Base-by-base conservation (phyloP, 2,888 invertebrate species). In the Eudasyphora cyanicolor region DNA sequence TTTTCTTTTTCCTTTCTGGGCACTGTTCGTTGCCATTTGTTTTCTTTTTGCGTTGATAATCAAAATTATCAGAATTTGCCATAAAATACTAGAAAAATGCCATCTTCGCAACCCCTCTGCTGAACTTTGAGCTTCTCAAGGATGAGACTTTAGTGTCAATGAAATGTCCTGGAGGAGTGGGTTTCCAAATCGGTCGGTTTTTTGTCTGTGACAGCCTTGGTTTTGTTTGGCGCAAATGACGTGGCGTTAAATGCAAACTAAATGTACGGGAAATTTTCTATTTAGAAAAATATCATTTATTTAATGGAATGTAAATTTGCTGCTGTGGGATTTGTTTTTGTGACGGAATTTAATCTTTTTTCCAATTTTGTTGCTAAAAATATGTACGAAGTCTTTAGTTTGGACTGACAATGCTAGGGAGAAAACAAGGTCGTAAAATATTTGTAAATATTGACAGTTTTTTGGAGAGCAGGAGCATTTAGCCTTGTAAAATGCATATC, bases 281-380 rank as follows among this genome's bases (percentile, higher is more conserved):
- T 84, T 84, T 79, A 75, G 67, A 69, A 79, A 75, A 76, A 78
- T 78, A 76, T 85, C 75, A 82, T 85, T 85, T 82, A 82, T 76
- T 82, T 85, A 82, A 82, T 85, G 85, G 80, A 78, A 82, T 85
- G 80, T 75, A 85, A 82, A 85, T 85, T 77, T 82, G 75, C 27
- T 60, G 21, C n/a, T 38, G 5, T 21, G 49, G 14, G 62, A 62
- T 62, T 75, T 60, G 54, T 35, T 19, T 29, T 0, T 35, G 35
- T 7, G 17, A 8, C 8, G 10, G 64, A 35, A 29, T 64, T 35
- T 64, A 35, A 38, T 35, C 21, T 14, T 42, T 67, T 67, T 42
- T 67, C n/a, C n/a, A n/a, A 42, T 21, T 32, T 76, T 29, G 45
- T 14, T 38, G 19, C 2, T n/a, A 17, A 27, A 54, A 57, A 69